Base-by-base conservation (phyloP, 2,888 invertebrate genomes). In the Cataglyphis albicans region DNA sequence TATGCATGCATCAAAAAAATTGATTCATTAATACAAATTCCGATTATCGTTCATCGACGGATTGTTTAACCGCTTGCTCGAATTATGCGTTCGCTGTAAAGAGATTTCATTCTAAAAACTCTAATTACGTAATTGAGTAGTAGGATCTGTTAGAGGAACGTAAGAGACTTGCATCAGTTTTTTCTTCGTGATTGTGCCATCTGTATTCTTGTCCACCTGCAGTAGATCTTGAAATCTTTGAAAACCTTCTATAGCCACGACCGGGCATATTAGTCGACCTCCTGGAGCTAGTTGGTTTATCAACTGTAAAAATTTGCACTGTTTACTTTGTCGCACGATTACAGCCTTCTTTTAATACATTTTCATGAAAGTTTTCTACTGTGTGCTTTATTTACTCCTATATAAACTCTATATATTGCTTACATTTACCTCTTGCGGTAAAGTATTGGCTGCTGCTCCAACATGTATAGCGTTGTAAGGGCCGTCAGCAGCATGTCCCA, bases 121-220 rank as follows among this genome's bases (percentile, higher is more conserved):
- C 55, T 67, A 85, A 44, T 83, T 86, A 70, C 64, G 64, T 80
- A 95, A 95, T 94, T 98, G 97, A 83, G 96, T 95, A 35, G 96
- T 96, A 93, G 97, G 96, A 95, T 99, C 98, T 0, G 99, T 99
- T 57, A 99, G 96, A 0, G 99, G 99, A 57, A 99, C 99, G 94
- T 99, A 99, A 91, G 99, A 98, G 25, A 99, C 99, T 76, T 98
- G 98, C 98, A 99, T 99, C 4, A 99, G 95, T 78, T 97, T 96
- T 90, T 97, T 97, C 87, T 97, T 96, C 15, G 95, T 95, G 1
- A 98, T 96, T 6, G 96, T 95, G 9, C 99, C 99, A 93, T 98
- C 97, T 0, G 95, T 93, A 72, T 96, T 95, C 95, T 99, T 99
- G 95, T 99, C 99, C 84, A 99, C 97, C 96, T 98, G 96, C 4